phyloP scores from a whole-genome alignment of 2,888 invertebrate genomes.

The Hemicrepidius hirtus region DNA sequence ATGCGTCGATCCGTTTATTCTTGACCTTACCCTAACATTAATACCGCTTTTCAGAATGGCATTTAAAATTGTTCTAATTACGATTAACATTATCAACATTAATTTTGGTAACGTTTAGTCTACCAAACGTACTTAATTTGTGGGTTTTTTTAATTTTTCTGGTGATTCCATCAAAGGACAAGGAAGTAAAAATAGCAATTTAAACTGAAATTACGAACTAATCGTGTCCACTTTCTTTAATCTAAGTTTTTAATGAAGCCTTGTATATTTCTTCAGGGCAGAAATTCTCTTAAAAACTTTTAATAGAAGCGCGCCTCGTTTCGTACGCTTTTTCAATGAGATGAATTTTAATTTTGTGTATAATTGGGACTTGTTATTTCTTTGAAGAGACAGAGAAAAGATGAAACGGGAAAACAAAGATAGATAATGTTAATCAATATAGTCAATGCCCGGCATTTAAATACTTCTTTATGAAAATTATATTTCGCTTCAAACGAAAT shows the following conservation, averaged over 20 bases:
- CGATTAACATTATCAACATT: no score
- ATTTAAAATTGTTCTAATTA: not conserved
- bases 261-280: conserved; percentile 66
- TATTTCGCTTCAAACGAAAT: conserved; percentile 42
- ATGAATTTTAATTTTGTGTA: conserved; percentile 72
- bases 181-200: conserved; percentile 39
- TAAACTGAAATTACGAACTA: conserved; percentile 59
- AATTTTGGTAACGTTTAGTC: no score
- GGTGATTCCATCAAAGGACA: not conserved
- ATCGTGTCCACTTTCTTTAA: conserved; percentile 70
- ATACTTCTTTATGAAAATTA: conserved; percentile 49
- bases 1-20: conserved; percentile 21
- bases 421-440: conserved; percentile 50
- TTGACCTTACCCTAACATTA: conserved; percentile 34
- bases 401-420: conserved; percentile 57
- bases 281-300: conserved; percentile 71
- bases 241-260: conserved; percentile 71
- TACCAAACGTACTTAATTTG: no score
- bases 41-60: not conserved
- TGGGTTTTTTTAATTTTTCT: no score
- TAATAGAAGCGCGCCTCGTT: conserved; percentile 70
- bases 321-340: conserved; percentile 72
- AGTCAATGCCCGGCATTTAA: conserved; percentile 49
- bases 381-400: conserved; percentile 64
- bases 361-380: conserved; percentile 71